Conservation (phyloP, 92 coral and sea anemone genomes). For the Montipora capitata region DNA sequence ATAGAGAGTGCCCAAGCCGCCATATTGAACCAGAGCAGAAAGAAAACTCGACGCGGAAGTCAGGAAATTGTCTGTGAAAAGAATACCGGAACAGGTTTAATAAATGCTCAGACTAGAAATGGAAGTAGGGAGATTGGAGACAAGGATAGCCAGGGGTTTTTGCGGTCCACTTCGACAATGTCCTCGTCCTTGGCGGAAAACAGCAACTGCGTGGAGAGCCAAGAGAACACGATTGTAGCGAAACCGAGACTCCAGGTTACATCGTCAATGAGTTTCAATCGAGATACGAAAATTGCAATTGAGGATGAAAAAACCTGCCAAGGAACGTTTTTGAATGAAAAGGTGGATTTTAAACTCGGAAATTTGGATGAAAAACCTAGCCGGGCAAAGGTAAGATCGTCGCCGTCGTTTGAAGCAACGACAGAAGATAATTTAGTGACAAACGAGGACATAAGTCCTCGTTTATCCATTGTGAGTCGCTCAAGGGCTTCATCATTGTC, state of each 20-base stretch:
- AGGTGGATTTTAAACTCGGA: neutral
- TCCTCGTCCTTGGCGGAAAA: neutral
- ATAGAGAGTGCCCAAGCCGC: conserved; percentile 58
- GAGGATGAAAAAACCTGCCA: neutral
- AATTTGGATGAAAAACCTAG: neutral
- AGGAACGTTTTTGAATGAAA: neutral
- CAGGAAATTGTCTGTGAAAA: neutral
- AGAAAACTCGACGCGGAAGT: neutral
- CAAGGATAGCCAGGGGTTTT: neutral
- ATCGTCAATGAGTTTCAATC: neutral
- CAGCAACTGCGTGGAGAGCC: neutral
- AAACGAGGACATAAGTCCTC: neutral
- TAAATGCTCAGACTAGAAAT: neutral
- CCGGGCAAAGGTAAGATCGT: neutral
- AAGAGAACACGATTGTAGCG: neutral
- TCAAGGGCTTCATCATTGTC: neutral
- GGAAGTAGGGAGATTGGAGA: neutral
- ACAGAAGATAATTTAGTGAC: neutral
- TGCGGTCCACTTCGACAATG: neutral
- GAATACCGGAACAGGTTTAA: neutral
- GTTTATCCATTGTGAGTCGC: neutral
- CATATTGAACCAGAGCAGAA: conserved; percentile 28
- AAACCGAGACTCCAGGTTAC: neutral
- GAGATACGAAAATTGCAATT: neutral
- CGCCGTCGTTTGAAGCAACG: conserved; percentile 3